Percentiles rank a stretch among this genome's conserved stretches.
Conservation (phyloP, 2,888 invertebrate genomes). For the Chrysina gloriosa region DNA sequence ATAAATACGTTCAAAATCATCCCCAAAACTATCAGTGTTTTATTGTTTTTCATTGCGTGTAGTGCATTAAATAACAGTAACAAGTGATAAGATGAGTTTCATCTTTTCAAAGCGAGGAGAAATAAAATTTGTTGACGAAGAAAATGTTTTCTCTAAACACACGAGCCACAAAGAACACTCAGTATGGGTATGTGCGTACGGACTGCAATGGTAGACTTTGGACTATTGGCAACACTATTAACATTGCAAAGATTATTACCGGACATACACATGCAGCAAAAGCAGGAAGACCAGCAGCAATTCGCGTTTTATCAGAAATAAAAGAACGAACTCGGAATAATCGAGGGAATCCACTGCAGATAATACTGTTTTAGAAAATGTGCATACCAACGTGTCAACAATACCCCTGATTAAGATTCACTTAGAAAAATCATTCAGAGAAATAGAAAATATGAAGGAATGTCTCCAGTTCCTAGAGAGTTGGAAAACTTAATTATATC, state of each 20-base stretch:
- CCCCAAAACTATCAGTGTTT: background rate
- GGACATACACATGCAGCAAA: constrained; percentile 28
- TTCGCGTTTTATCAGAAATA: constrained; percentile 12
- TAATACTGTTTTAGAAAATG: constrained; percentile 29
- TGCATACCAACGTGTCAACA: constrained; percentile 15
- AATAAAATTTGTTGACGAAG: no score
- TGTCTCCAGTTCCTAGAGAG: constrained; percentile 21
- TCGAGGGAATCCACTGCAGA: constrained; percentile 14
- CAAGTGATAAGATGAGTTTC: no score
- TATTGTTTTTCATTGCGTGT: no score
- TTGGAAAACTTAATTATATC: constrained; percentile 34
- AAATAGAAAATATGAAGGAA: constrained; percentile 15
- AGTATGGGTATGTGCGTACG: constrained; percentile 21
- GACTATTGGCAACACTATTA: constrained; percentile 29
- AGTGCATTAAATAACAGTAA: no score
- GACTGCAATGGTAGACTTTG: constrained; percentile 24
- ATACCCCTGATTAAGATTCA: constrained; percentile 16
- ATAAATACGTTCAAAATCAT: constrained; percentile 18
- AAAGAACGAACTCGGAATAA: constrained; percentile 29
- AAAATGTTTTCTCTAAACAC: no score
- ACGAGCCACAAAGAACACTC: constrained; percentile 6
- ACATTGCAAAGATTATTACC: constrained; percentile 19
- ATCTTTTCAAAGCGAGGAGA: no score
- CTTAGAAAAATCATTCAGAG: constrained; percentile 27
- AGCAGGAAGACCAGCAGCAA: constrained; percentile 27